Base-by-base conservation (phyloP, 2,797 vertebrate genomes). In the Xyrichtys novacula region DNA sequence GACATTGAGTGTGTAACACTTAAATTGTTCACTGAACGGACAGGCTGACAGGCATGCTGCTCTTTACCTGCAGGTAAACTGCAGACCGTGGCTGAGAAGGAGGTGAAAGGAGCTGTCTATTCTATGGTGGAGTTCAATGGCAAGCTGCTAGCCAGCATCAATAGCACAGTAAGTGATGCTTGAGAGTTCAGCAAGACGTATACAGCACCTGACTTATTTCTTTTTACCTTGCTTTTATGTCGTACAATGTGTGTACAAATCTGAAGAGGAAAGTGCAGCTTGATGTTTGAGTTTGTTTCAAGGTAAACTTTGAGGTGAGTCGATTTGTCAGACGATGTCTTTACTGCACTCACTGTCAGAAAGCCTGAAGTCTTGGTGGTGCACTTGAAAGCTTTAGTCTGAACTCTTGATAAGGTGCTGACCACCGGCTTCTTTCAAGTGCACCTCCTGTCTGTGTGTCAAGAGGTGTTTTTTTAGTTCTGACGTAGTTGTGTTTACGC, bases 61-160 rank as follows among this genome's bases (percentile, higher is more conserved):
- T 81, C 8, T 62, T 46, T 74, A 46, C 60, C 32, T 80, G 26
- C 86, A 99, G 98, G 98, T 54, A 99, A 99, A 82, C 93, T 99
- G 29, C 98, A 99, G 90, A 99, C 96, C 0, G 94, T 99, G 77
- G 98, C 98, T 6, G 98, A 99, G 88, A 99, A 99, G 85, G 98
- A 99, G 83, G 98, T 99, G 57, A 99, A 99, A 65, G 98, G 98
- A 44, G 98, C 97, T 0, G 98, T 99, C 62, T 99, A 99, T 86
- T 99, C 98, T 1, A 98, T 99, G 96, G 97, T 99, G 88, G 98
- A 99, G 71, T 99, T 99, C 85, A 99, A 98, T 0, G 97, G 97
- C 44, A 99, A 99, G 92, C 94, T 99, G 32, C 86, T 99, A 76
- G 98, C 98, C 88, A 99, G 98, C 94, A 99, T 99, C 92, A 99